Evolutionary conservation across 2,113 vertebrate species (phyloP), one percentile per base, ranked within the genome.

Genomic region (Parus major): DNA sequence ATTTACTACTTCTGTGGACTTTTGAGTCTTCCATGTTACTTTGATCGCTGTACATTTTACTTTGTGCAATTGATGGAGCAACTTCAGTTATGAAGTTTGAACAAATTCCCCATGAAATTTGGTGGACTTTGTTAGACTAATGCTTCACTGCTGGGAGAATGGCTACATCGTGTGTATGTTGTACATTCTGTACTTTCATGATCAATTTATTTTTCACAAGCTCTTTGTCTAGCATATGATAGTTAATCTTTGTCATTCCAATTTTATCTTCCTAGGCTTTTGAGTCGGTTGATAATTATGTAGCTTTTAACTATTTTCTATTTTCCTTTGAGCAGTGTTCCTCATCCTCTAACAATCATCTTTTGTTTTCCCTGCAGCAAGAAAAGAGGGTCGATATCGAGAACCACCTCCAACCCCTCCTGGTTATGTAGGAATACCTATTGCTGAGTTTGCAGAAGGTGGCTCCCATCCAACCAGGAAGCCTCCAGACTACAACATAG

Each of bases 401-500:
- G 99, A 99, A 72, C 99, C 99, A 9, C 99, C 99, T 23, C 99
- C 99, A 12, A 99, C 99, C 27, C 99, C 99, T 17, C 99, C 99
- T 0, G 99, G 99, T 95, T 99, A 99, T 95, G 98, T 99, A 8
- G 99, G 99, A 69, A 98, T 99, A 95, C 99, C 98, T 84, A 99
- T 99, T 96, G 97, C 99, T 0, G 99, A 99, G 96, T 98, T 99
- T 55, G 96, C 98, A 1, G 99, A 99, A 76, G 98, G 98, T 24
- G 98, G 98, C 91, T 97, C 98, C 15, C 98, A 99, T 92, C 95
- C 98, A 0, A 98, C 98, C 84, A 98, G 99, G 92, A 99, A 98
- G 87, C 99, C 99, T 7, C 99, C 99, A 0, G 99, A 99, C 98
- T 99, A 99, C 98, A 99, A 98, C 50, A 98, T 99, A 72, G 99